Base-by-base conservation (phyloP, 2,888 invertebrate genomes). In the Drosophila diplacantha region DNA sequence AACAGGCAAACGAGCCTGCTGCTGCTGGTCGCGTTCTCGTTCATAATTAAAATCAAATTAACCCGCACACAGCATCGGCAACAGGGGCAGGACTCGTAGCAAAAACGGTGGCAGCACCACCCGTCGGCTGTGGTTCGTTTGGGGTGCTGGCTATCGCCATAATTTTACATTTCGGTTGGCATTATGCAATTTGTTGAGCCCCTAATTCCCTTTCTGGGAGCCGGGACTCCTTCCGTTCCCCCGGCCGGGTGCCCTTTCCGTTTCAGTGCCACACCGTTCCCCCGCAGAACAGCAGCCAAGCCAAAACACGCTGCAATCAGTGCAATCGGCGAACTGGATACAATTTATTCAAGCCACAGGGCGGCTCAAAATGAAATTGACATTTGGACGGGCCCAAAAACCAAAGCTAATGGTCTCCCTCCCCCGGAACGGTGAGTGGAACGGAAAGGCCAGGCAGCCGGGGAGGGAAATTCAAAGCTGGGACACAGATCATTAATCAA, bases 31-130 rank as follows among this genome's bases (percentile, higher is more conserved):
- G 51, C 31, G 39, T n/a, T 39, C 60, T 62, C 41, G 73, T 83
- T 74, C 70, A 83, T 79, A 78, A 83, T 79, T 79, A 83, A 79
- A 83, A 78, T 79, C 83, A 83, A 81, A 79, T 83, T 83, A 83
- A 73, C 69, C 39, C 51, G 39, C 60, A 52, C 51, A 65, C 65
- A 72, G 66, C 38, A 29, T 26, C 16, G 9, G 41, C 11, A 14
- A n/a, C 1, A 16, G 18, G 9, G 12, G 18, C 29, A 9, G 11
- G 29, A 29, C 29, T 29, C 29, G 11, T 11, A 26, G 8, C 26
- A 26, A 9, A 3, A 29, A 12, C 31, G 31, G 32, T 32, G 14
- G 14, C 37, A 5, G 9, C n/a, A 14, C 41, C 41, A n/a, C 39
- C 5, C 12, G 24, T 26, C 5, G 7, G 29, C 16, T 63, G 64